phyloP scores from a whole-genome alignment of 2,113 vertebrate species.

The Cnemophilus loriae region DNA sequence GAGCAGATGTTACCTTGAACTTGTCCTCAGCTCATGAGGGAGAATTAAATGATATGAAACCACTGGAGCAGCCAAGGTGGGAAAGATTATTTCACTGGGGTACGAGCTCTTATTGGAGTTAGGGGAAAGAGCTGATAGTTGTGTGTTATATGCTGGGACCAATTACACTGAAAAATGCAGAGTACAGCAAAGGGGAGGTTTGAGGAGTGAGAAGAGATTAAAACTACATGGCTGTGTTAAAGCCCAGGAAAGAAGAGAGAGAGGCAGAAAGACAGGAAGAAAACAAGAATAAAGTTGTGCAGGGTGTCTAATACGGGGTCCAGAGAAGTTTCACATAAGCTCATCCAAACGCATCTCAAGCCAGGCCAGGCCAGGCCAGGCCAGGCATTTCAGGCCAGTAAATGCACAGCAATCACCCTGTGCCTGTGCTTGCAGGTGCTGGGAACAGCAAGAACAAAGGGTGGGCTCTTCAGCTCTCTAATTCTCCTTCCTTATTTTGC shows the following conservation, averaged over 20 bases:
- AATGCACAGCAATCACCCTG: background rate
- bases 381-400: background rate
- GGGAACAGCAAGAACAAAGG: background rate
- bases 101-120: background rate
- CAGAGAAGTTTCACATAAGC: background rate
- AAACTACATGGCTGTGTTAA: background rate
- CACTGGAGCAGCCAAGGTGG: conserved; percentile 27
- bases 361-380: background rate
- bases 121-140: background rate
- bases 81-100: conserved; percentile 17
- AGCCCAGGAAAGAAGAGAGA: background rate
- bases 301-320: background rate
- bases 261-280: background rate
- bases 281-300: background rate
- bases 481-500: conserved; percentile 40
- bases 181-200: background rate
- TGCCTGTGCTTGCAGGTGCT: background rate
- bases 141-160: background rate
- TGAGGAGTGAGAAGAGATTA: background rate
- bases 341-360: background rate
- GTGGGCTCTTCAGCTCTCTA: conserved; percentile 5
- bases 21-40: background rate
- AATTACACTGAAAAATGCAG: conserved; percentile 3
- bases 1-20: conserved; percentile 44
- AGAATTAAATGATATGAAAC: conserved; percentile 17